Percentiles rank a stretch among this genome's conserved stretches.
phyloP scores from a whole-genome alignment of 2,888 invertebrate genomes.

The Lasius platythorax region DNA sequence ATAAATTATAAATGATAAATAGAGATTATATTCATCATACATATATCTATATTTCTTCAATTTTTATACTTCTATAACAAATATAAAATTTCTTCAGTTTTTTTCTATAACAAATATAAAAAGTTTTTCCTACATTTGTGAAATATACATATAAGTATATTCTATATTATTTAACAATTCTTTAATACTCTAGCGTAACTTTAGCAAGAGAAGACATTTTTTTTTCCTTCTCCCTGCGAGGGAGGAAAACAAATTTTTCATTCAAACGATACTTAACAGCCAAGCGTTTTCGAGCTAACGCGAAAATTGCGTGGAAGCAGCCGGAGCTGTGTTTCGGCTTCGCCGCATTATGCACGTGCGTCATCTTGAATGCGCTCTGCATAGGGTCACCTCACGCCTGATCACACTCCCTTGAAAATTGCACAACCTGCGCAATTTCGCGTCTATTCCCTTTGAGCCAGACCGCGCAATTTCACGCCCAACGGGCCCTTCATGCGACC shows the following conservation, averaged over 20 bases:
- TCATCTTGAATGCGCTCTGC: constrained; percentile 35
- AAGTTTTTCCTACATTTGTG: not conserved
- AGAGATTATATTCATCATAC: not conserved
- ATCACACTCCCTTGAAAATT: constrained; percentile 37
- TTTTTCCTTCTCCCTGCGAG: not conserved
- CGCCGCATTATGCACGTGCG: constrained; percentile 6
- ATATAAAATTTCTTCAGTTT: not conserved
- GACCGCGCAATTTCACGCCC: not conserved
- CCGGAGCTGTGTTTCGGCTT: not conserved
- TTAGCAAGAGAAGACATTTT: not conserved
- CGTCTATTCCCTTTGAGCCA: constrained; percentile 33
- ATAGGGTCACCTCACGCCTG: constrained; percentile 6
- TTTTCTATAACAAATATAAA: not conserved
- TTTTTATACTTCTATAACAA: not conserved
- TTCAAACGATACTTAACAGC: constrained; percentile 38
- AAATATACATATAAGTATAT: not conserved
- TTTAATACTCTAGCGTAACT: not conserved
- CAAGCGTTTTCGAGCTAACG: constrained; percentile 30
- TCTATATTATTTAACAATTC: not conserved
- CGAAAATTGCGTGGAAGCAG: constrained; percentile 29
- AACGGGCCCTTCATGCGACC: not conserved
- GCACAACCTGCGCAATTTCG: not conserved
- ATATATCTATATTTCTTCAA: not conserved
- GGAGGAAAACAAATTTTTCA: not conserved
- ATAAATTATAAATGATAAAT: no score